Conservation (phyloP, 2,888 invertebrate species). For the Gastracanthus pulcherrimus region DNA sequence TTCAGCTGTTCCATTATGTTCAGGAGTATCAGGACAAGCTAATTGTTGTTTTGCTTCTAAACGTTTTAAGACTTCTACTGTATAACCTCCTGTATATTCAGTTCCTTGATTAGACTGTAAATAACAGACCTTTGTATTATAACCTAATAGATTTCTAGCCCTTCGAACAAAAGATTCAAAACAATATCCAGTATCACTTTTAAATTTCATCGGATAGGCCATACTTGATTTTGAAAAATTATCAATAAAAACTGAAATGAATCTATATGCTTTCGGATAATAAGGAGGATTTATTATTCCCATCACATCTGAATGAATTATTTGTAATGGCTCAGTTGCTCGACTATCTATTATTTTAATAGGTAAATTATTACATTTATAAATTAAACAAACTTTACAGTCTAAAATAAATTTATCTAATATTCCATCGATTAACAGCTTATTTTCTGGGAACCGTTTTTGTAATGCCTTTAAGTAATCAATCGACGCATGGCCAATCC, state of each 20-base stretch:
- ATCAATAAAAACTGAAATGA: conserved; percentile 57
- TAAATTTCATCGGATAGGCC: conserved; percentile 59
- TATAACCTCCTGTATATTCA: conserved; percentile 60
- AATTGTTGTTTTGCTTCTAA: conserved; percentile 53
- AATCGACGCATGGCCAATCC: conserved; percentile 61
- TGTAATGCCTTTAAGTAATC: conserved; percentile 58
- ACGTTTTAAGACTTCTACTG: conserved; percentile 54
- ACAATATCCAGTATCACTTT: conserved; percentile 51
- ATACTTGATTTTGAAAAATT: conserved; percentile 60
- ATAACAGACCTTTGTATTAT: conserved; percentile 60
- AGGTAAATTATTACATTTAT: conserved; percentile 61
- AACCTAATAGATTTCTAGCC: conserved; percentile 59
- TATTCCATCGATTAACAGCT: no score
- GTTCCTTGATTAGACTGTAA: conserved; percentile 59
- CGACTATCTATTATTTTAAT: conserved; percentile 48
- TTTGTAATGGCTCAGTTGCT: conserved; percentile 57
- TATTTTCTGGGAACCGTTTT: no score
- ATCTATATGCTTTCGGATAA: conserved; percentile 54
- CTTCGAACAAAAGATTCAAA: conserved; percentile 56
- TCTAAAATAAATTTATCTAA: conserved; percentile 61
- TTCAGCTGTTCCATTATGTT: conserved; percentile 56
- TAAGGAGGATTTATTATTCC: conserved; percentile 54
- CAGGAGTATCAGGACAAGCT: conserved; percentile 52
- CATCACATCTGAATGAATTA: conserved; percentile 60
- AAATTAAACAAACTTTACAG: conserved; percentile 59